These are phyloP conservation scores for Sorex fumeus DNA, from an alignment of 2,113 vertebrate genomes.

Conservation along the genomic window DNA sequence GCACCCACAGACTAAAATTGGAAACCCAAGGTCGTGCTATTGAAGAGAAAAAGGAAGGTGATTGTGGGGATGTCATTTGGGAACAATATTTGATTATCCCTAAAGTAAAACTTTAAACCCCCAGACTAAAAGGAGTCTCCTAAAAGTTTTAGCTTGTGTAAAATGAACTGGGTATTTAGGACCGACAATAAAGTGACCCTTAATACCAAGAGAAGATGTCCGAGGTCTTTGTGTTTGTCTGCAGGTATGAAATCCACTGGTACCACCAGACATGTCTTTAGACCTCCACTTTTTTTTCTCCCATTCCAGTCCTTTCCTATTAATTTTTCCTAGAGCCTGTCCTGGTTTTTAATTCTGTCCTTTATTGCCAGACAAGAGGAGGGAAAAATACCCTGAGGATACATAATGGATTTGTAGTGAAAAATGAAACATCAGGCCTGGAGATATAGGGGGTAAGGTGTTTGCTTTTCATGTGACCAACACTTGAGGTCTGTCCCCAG, in stretches of 20 bases:
- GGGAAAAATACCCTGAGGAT: slow-evolving; percentile 42
- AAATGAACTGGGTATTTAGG: slow-evolving; percentile 1
- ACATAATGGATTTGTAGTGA: slow-evolving; percentile 59
- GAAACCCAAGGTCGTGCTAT: background rate
- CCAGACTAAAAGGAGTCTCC: no score
- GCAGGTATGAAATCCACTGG: no score
- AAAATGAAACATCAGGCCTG: slow-evolving; percentile 55
- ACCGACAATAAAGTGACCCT: background rate
- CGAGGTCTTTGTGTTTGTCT: no score
- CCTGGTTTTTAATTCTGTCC: slow-evolving; percentile 59
- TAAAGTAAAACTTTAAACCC: no score
- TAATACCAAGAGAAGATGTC: background rate
- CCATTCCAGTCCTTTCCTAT: background rate
- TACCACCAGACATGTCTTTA: background rate
- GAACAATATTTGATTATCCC: no score
- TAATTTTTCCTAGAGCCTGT: background rate
- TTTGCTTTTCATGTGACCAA: no score
- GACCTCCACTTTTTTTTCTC: background rate
- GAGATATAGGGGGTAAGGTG: no score
- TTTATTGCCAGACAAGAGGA: slow-evolving; percentile 61
- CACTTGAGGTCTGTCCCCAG: no score
- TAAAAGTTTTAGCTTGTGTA: slow-evolving; percentile 32
- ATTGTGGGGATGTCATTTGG: no score
- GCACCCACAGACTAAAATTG: background rate
- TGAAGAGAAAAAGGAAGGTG: no score